phyloP scores from a whole-genome alignment of 2,888 invertebrate species.

The Ophraella communa region DNA sequence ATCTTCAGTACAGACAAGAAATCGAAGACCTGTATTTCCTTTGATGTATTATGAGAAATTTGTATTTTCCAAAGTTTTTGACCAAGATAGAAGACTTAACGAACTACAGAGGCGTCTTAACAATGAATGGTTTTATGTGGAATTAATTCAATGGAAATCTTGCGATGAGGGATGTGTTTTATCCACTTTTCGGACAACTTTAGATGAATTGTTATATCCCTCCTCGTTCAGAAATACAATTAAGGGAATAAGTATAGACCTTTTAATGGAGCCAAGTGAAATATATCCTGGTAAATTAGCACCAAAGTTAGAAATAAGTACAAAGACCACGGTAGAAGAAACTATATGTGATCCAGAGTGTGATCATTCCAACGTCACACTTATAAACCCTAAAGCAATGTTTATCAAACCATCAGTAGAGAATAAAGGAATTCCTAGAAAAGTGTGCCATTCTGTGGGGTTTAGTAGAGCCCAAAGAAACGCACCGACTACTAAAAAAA shows the following conservation, averaged over 20 bases:
- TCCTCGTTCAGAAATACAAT: conserved; percentile 64
- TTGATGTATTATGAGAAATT: conserved; percentile 75
- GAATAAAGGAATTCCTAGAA: conserved; percentile 35
- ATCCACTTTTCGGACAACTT: conserved; percentile 69
- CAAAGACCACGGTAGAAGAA: conserved; percentile 73
- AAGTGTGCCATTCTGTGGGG: conserved; percentile 47
- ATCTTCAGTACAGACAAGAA: conserved; percentile 71
- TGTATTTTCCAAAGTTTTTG: conserved; percentile 69
- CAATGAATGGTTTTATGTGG: conserved; percentile 68
- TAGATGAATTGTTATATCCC: conserved; percentile 71
- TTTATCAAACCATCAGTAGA: conserved; percentile 44
- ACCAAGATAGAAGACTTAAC: conserved; percentile 57
- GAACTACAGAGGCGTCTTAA: conserved; percentile 60
- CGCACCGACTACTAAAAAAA: conserved; percentile 14
- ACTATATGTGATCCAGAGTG: conserved; percentile 53
- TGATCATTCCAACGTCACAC: conserved; percentile 41
- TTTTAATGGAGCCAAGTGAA: conserved; percentile 72
- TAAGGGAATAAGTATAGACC: conserved; percentile 68
- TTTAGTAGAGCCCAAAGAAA: conserved; percentile 40
- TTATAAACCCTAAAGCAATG: conserved; percentile 58
- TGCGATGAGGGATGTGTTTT: conserved; percentile 62
- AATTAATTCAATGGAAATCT: conserved; percentile 70
- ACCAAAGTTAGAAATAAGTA: conserved; percentile 74
- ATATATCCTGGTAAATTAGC: conserved; percentile 72
- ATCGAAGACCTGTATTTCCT: conserved; percentile 74